Evolutionary conservation across 2,888 invertebrate species (phyloP), one percentile per base, ranked within the genome.

Genomic region (Aporophyla nigra): DNA sequence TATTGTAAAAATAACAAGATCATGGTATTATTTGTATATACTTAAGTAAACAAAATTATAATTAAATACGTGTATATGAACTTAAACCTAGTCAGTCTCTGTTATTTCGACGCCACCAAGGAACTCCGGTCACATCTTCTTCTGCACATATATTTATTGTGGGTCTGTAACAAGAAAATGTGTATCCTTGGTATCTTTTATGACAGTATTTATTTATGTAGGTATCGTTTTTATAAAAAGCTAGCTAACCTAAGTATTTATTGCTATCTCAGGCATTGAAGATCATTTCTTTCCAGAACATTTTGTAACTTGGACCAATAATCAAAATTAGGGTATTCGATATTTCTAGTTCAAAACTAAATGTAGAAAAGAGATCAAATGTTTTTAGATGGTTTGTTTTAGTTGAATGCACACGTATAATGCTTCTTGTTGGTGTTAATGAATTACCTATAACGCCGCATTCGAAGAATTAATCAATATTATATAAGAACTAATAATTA

Each of bases 41-140:
- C 83, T 86, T 89, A 85, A 72, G 82, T 82, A 85, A 82, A 86
- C 71, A 87, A 88, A 86, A 89, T 80, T 83, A 77, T 66, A 83
- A 69, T 76, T 83, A 82, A 87, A 82, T 87, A 89, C 83, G 75
- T 76, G 74, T 86, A 83, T 78, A 85, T 89, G 86, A 87, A 87
- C 91, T 93, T 94, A 94, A 91, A 93, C 16, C 92, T 95, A 95
- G 76, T 96, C 96, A 96, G 96, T 96, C 96, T 95, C 93, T 92
- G 86, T 93, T 92, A 87, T 90, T 92, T 88, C 94, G 95, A 73
- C 97, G 95, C 97, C 97, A 97, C 96, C 97, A 97, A 80, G 97
- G 97, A 83, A 96, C 92, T 85, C 97, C 97, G 16, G 94, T 94
- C 72, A 95, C 91, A 14, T 97, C 97, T 83, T 96, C 95, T 40